Evolutionary conservation across 1,140 invertebrate genomes (phyloP).

Genomic region (Neodiprion virginianus): DNA sequence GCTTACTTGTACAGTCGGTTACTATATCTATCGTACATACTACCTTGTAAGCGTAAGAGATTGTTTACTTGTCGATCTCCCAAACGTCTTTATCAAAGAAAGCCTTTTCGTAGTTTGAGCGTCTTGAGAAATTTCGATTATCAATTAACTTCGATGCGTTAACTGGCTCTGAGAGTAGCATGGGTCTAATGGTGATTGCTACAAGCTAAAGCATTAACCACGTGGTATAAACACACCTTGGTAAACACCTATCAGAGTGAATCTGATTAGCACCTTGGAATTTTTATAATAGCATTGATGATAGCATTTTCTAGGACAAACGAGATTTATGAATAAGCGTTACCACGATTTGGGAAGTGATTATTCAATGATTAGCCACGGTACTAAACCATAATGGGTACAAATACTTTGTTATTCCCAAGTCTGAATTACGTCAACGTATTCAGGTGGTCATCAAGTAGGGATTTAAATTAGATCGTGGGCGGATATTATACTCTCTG

Average conservation of each 20-base stretch:
- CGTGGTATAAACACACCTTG: not conserved
- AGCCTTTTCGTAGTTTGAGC: not conserved
- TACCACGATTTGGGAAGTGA: not conserved
- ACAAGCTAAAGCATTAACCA: not conserved
- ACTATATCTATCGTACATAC: too few species aligned
- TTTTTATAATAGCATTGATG: not conserved
- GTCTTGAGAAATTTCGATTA: not conserved
- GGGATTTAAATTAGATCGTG: not conserved
- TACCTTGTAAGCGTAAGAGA: too few species aligned
- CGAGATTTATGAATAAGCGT: not conserved
- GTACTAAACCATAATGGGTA: not conserved
- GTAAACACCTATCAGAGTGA: not conserved
- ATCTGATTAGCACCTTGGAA: conserved; percentile 2
- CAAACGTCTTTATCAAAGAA: too few species aligned
- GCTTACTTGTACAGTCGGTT: too few species aligned
- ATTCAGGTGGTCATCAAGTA: not conserved
- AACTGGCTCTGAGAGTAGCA: not conserved
- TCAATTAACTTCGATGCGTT: not conserved
- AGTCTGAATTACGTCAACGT: not conserved
- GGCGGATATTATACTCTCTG: not conserved
- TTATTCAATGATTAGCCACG: not conserved
- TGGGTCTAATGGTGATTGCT: not conserved
- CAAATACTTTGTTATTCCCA: not conserved
- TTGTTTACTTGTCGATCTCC: too few species aligned
- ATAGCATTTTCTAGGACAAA: not conserved